These are phyloP conservation scores for Lagenorhynchus albirostris DNA, from an alignment of 2,113 vertebrate genomes.

Conservation along the genomic window DNA sequence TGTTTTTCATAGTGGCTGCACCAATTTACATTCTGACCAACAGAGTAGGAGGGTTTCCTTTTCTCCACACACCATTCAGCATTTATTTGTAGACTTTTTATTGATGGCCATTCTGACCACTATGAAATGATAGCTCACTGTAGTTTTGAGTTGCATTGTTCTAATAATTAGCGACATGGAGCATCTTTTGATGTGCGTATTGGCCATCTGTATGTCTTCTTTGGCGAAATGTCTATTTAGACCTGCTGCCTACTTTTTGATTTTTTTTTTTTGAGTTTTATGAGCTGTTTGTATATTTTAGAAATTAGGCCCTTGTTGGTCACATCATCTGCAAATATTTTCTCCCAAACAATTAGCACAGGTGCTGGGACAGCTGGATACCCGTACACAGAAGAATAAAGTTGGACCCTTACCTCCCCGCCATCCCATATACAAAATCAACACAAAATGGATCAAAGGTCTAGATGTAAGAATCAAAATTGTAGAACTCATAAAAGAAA, in stretches of 20 bases:
- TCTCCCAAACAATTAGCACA: not conserved
- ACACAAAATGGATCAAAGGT: not conserved
- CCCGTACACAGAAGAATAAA: not conserved
- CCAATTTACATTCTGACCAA: not conserved
- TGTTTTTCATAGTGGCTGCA: not conserved
- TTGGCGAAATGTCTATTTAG: not conserved
- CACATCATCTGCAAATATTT: not conserved
- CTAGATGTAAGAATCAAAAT: not conserved
- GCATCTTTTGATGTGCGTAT: not conserved
- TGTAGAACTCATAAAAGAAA: not conserved
- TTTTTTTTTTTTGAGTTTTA: not conserved
- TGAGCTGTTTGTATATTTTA: not conserved
- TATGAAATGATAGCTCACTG: not conserved
- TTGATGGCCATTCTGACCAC: not conserved
- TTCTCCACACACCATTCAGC: not conserved
- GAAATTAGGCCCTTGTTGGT: not conserved
- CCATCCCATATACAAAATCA: not conserved
- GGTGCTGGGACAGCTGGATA: not conserved
- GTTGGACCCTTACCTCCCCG: not conserved
- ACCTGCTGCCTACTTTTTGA: not conserved
- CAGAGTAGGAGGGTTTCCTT: not conserved
- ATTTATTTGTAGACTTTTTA: not conserved
- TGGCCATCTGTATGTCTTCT: not conserved
- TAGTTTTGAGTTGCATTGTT: not conserved
- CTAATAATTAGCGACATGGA: not conserved